Evolutionary conservation across 1,140 invertebrate species (phyloP).

Genomic region (Apocrypta bakeri): DNA sequence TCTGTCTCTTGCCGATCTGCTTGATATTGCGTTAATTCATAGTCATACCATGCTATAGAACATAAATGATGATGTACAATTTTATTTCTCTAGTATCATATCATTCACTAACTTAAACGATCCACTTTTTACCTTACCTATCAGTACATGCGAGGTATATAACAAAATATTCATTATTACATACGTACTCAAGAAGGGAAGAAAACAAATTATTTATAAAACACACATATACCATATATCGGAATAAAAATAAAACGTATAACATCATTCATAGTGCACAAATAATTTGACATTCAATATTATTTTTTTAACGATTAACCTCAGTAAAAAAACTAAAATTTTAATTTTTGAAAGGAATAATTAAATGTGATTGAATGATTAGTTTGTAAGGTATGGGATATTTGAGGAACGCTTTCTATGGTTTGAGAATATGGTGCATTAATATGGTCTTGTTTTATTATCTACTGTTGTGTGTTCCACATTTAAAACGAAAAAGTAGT

Average conservation of each 20-base stretch:
- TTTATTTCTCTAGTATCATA: not conserved
- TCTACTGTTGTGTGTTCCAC: not conserved
- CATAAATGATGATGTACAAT: constrained; percentile 54
- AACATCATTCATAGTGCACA: not conserved
- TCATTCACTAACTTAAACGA: constrained; percentile 28
- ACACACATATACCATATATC: not conserved
- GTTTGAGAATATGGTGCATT: not conserved
- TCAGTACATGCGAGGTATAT: constrained; percentile 37
- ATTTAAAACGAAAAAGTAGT: not conserved
- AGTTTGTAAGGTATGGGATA: not conserved
- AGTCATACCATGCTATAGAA: constrained; percentile 92
- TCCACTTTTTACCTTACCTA: constrained; percentile 34
- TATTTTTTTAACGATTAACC: not conserved
- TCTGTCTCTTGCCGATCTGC: constrained; percentile 88
- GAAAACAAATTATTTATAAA: not conserved
- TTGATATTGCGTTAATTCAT: constrained; percentile 88
- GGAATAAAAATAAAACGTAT: not conserved
- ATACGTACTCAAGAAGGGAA: not conserved
- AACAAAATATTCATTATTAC: constrained; percentile 11
- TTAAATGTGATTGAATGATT: not conserved
- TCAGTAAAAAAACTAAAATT: not conserved
- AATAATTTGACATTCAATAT: constrained; percentile 4
- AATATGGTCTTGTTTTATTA: not conserved
- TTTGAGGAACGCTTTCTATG: not conserved
- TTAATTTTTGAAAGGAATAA: not conserved